Conservation (phyloP, 2,797 vertebrate species). For the Clarias platycephalus region DNA sequence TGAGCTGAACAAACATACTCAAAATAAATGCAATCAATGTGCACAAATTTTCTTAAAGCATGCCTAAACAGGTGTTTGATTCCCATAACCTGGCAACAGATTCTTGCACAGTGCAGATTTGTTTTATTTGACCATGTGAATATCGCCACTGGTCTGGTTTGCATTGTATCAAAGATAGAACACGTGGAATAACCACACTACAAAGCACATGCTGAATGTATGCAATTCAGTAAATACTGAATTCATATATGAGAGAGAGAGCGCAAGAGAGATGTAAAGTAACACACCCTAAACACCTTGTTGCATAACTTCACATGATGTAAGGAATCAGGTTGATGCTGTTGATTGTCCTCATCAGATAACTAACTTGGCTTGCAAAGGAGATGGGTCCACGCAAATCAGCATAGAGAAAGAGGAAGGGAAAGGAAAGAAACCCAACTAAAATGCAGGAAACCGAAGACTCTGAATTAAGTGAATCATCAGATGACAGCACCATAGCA, state of each 20-base stretch:
- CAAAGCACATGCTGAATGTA: neutral
- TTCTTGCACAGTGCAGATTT: neutral
- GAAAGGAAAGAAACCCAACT: neutral
- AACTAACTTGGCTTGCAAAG: neutral
- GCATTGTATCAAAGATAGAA: neutral
- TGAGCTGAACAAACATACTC: neutral
- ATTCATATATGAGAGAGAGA: neutral
- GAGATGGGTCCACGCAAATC: constrained; percentile 64
- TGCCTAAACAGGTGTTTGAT: neutral
- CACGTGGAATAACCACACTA: no score
- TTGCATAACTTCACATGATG: neutral
- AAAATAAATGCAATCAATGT: neutral
- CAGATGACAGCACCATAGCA: constrained; percentile 34
- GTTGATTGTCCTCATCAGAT: neutral
- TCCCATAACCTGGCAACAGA: neutral
- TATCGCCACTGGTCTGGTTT: neutral
- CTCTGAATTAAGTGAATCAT: constrained; percentile 25
- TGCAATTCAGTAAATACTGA: neutral
- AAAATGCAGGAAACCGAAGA: constrained; percentile 27
- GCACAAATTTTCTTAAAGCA: neutral
- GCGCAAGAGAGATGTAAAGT: neutral
- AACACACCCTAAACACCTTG: neutral
- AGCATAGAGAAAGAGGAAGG: constrained; percentile 34
- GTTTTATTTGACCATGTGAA: neutral
- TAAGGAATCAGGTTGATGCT: neutral